Conservation (phyloP, 2,113 vertebrate genomes). For the Rhabdomys dilectus region DNA sequence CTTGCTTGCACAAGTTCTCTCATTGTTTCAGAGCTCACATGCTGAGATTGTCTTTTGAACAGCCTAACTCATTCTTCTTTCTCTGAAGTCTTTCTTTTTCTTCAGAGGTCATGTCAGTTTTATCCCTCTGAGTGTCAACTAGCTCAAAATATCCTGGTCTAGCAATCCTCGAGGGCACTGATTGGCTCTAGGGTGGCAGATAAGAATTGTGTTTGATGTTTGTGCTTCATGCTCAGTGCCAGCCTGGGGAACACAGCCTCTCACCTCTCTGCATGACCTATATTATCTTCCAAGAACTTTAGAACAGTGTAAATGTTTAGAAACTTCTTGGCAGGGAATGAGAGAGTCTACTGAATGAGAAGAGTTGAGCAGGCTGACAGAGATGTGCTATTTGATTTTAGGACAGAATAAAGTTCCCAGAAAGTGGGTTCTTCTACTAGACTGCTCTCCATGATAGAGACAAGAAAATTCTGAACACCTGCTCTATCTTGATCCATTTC, state of each 20-base stretch:
- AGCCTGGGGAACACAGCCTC: not conserved
- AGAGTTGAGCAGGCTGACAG: not conserved
- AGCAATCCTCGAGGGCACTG: not conserved
- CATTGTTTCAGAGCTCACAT: not conserved
- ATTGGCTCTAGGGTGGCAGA: not conserved
- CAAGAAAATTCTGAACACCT: not conserved
- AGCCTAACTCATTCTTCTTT: slow-evolving; percentile 32
- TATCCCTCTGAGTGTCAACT: not conserved
- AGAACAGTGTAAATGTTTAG: not conserved
- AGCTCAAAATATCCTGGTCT: slow-evolving; percentile 27
- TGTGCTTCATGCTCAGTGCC: not conserved
- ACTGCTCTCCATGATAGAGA: not conserved
- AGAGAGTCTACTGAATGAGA: not conserved
- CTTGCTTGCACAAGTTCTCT: not conserved
- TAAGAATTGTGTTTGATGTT: not conserved
- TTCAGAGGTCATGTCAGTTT: slow-evolving; percentile 24
- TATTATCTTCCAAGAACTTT: not conserved
- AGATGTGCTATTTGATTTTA: not conserved
- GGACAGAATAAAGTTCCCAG: not conserved
- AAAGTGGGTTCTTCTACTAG: not conserved
- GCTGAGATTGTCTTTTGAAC: not conserved
- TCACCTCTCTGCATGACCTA: not conserved
- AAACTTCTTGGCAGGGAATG: slow-evolving; percentile 7
- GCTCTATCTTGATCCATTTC: not conserved
- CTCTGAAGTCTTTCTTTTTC: slow-evolving; percentile 25